Base-by-base conservation (phyloP, 2,113 vertebrate species). In the Cnemophilus loriae region DNA sequence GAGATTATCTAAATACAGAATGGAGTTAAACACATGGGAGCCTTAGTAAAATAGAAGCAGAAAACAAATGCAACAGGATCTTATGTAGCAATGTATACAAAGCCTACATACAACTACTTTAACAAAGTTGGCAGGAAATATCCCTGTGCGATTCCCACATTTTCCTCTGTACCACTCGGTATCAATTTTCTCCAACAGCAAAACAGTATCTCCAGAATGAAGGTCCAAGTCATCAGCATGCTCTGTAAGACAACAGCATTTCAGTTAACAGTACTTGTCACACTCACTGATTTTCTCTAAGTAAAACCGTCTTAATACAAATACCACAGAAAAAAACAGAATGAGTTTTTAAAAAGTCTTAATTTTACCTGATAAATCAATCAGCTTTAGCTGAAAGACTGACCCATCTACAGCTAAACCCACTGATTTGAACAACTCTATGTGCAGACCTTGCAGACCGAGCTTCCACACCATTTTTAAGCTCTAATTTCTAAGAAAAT, bases 151-250 rank as follows among this genome's bases (percentile, higher is more conserved):
- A 86, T 98, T 98, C 94, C 97, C 97, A 79, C 98, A 99, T 84
- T 97, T 99, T 44, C 99, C 99, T 95, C 96, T 97, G 97, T 99
- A 99, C 99, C 99, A 99, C 53, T 99, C 98, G 1, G 76, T 30
- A 97, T 99, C 98, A 49, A 99, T 94, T 93, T 98, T 98, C 97
- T 99, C 99, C 95, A 99, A 97, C 96, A 98, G 98, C 96, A 78
- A 98, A 93, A 99, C 98, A 21, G 97, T 96, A 76, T 99, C 99
- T 95, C 99, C 99, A 84, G 97, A 97, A 94, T 49, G 98, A 93
- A 99, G 98, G 67, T 76, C 93, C 96, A 99, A 97, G 97, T 99
- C 99, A 89, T 98, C 98, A 67, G 96, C 93, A 89, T 99, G 98
- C 93, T 99, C 99, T 99, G 96, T 56, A 97, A 97, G 47, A 95